phyloP scores from a whole-genome alignment of 2,113 vertebrate genomes.

The Prolemur simus region DNA sequence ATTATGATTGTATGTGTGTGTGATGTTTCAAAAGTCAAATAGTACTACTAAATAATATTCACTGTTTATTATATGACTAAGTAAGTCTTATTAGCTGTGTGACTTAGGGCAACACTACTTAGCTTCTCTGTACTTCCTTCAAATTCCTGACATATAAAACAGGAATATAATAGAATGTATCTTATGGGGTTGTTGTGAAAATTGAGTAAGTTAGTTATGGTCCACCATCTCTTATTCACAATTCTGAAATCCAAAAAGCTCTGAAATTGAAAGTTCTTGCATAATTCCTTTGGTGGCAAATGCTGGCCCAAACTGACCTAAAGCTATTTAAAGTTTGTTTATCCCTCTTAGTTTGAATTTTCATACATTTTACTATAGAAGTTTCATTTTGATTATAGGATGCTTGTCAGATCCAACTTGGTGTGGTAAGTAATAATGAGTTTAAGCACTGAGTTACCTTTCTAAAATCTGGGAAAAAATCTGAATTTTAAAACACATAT shows the following conservation, averaged over 20 bases:
- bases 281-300: neutral
- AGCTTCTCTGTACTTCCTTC: neutral
- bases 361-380: neutral
- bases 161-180: neutral
- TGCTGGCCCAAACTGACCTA: neutral
- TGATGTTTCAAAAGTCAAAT: slow-evolving; percentile 22
- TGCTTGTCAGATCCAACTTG: neutral
- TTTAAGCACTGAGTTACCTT: neutral
- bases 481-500: neutral
- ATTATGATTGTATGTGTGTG: neutral
- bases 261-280: neutral
- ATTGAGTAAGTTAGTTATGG: neutral
- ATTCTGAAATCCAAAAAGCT: slow-evolving; percentile 1
- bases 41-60: neutral
- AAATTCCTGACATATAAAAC: slow-evolving; percentile 7
- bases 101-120: neutral
- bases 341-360: neutral
- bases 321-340: slow-evolving; percentile 11
- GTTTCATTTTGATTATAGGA: slow-evolving; percentile 1
- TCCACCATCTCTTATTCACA: neutral
- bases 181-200: neutral
- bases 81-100: neutral
- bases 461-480: neutral
- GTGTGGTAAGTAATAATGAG: neutral
- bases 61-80: neutral